Evolutionary conservation across 2,113 vertebrate species (phyloP).

Genomic region (Oreochromis aureus): DNA sequence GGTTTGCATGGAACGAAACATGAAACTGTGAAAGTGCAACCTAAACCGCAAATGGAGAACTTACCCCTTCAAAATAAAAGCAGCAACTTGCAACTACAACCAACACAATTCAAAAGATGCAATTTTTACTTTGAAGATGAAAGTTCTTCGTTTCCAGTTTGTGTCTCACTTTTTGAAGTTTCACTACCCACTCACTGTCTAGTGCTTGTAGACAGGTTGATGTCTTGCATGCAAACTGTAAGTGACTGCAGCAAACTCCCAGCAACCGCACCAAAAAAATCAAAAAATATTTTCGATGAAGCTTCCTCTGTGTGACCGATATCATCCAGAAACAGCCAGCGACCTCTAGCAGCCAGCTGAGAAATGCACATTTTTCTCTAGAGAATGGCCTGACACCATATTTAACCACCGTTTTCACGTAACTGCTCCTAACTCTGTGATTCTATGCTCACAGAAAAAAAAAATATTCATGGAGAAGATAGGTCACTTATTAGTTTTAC

Average conservation of each 20-base stretch:
- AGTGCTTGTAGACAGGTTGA: not conserved
- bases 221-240: not conserved
- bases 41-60: not conserved
- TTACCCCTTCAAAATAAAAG: rapidly evolving
- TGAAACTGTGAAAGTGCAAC: not conserved
- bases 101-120: not conserved
- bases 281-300: not conserved
- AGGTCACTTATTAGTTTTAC: not conserved
- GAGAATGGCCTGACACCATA: not conserved
- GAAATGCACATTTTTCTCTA: not conserved
- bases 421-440: not conserved
- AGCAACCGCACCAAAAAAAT: not conserved
- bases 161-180: not conserved
- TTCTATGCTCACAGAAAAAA: not conserved
- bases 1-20: not conserved
- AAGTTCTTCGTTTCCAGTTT: not conserved
- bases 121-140: not conserved
- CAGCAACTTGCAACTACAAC: not conserved
- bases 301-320: not conserved
- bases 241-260: not conserved
- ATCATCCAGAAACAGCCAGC: not conserved
- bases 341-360: not conserved
- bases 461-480: not conserved
- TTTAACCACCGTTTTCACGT: not conserved
- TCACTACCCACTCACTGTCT: not conserved